These are phyloP conservation scores for Diaprepes abbreviatus DNA, from an alignment of 2,888 invertebrate genomes.

Conservation along the genomic window DNA sequence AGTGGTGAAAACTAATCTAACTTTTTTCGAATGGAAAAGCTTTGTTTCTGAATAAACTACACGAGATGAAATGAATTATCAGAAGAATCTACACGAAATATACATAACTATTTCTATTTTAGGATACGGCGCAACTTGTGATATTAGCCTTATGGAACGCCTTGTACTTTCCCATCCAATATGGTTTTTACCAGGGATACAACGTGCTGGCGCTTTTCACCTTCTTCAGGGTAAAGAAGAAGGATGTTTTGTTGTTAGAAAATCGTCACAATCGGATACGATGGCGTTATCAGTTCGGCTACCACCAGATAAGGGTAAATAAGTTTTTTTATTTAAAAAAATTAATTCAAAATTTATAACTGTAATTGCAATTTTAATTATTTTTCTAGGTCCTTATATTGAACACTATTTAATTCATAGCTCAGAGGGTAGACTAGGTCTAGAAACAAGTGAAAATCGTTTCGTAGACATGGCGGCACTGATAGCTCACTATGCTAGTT, in stretches of 20 bases:
- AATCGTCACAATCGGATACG: slow-evolving; percentile 93
- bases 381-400: slow-evolving; percentile 67
- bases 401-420: slow-evolving; percentile 97
- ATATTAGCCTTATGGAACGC: slow-evolving; percentile 88
- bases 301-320: slow-evolving; percentile 88
- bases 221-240: slow-evolving; percentile 93
- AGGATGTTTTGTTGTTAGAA: slow-evolving; percentile 95
- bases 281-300: slow-evolving; percentile 95
- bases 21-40: too few relatives aligned
- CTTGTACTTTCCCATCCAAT: slow-evolving; percentile 93
- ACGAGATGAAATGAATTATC: too few relatives aligned
- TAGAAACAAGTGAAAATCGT: slow-evolving; percentile 94
- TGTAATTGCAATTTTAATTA: too few relatives aligned
- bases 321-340: slow-evolving; percentile 65
- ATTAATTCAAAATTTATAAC: too few relatives aligned
- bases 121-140: slow-evolving; percentile 83
- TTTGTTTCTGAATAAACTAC: too few relatives aligned
- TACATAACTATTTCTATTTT: too few relatives aligned
- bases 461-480: slow-evolving; percentile 94
- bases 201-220: slow-evolving; percentile 93
- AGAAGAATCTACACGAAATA: too few relatives aligned
- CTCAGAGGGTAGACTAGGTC: slow-evolving; percentile 81
- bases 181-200: slow-evolving; percentile 95
- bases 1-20: too few relatives aligned
- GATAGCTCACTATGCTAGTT: slow-evolving; percentile 93